Evolutionary conservation across 2,797 vertebrate genomes (phyloP), one percentile per base, ranked within the genome.

Genomic region (Channallabes apus): DNA sequence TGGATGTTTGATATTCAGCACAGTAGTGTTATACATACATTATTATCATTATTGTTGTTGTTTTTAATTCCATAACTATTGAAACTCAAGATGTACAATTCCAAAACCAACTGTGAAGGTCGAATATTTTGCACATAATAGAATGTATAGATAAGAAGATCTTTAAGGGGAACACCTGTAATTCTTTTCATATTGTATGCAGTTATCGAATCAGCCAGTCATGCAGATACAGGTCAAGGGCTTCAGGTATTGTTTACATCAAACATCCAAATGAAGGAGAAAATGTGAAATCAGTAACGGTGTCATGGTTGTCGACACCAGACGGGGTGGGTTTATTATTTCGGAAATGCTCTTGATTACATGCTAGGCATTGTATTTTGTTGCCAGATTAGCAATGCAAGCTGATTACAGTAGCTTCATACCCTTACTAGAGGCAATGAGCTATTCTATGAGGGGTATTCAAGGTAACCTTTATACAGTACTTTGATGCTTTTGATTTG

Each of bases 1-100:
- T 59, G 56, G 75, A 77, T 77, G 18, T 58, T 77, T 77, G 54
- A 61, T 38, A 61, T 61, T 61, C 56, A n/a, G 76, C 20, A 59
- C 32, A 38, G 32, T 46, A 29, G 54, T 22, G 54, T 32, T 56
- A 11, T 20, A 29, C 27, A 3, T 54, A 54, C 17, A 15, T 27
- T 17, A 75, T 17, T 51, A 51, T 51, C 12, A 14, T 54, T 54
- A 46, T 46, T 46, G 8, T 12, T 15, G 32, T 15, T 17, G 11
- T 22, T 51, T 41, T 73, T 20, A 27, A 29, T 76, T 64, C 24
- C 11, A 17, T 61, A 61, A n/a, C 38, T 75, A 61, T 79, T 79
- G 56, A 78, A 59, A 14, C 32, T 2, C 3, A 15, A n/a, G 22
- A 35, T 6, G 62, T 64, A 81, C 64, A 56, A 46, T 65, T 65